Evolutionary conservation across 1,140 invertebrate species (phyloP).

Genomic region (Brachionus calyciflorus): DNA sequence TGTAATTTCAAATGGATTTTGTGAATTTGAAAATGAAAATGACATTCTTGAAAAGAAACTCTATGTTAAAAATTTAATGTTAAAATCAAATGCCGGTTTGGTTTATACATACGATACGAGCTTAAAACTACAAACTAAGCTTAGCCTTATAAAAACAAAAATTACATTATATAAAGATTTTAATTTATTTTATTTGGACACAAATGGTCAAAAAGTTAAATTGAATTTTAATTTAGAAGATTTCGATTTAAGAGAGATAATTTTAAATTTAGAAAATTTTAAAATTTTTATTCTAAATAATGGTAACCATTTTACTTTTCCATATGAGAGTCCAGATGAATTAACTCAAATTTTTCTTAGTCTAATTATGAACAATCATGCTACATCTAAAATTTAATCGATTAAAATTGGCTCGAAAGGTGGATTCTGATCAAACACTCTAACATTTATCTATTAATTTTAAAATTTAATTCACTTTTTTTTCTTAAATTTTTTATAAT

Average conservation of each 20-base stretch:
- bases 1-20: not conserved
- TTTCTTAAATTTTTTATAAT: too few species aligned
- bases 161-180: slow-evolving; percentile 25
- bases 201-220: not conserved
- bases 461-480: not conserved
- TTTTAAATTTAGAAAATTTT: not conserved
- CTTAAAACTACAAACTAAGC: not conserved
- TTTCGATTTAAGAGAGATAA: slow-evolving; percentile 20
- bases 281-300: slow-evolving; percentile 1
- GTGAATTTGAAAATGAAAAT: not conserved
- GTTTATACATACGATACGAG: not conserved
- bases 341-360: not conserved
- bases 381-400: slow-evolving; percentile 29
- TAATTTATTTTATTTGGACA: not conserved
- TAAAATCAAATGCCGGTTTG: slow-evolving; percentile 23
- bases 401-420: slow-evolving; percentile 24
- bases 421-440: slow-evolving; percentile 27
- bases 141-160: not conserved
- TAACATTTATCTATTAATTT: slow-evolving; percentile 24
- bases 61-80: not conserved
- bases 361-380: slow-evolving; percentile 1
- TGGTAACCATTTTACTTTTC: slow-evolving; percentile 36
- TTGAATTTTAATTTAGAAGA: not conserved
- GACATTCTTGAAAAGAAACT: not conserved
- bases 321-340: slow-evolving; percentile 11